Base-by-base conservation (phyloP, 2,888 invertebrate genomes). In the Phania funesta region DNA sequence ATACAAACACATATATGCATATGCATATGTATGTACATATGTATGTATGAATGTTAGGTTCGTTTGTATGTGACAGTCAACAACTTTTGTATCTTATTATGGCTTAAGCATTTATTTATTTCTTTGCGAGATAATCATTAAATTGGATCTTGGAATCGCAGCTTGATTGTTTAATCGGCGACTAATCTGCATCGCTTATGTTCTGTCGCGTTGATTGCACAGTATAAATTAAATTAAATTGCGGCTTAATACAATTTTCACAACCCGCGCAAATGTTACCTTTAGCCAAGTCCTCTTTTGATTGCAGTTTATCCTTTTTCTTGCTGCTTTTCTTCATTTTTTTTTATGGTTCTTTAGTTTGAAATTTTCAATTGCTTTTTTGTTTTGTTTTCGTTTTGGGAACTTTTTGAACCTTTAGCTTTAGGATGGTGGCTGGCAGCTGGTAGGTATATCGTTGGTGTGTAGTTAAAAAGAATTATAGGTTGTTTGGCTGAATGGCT, bases 221-320 rank as follows among this genome's bases (percentile, higher is more conserved):
- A 74, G 83, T 79, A 85, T 85, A 85, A 85, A 85, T 85, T 84
- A 85, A 85, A 85, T 83, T 83, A 84, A 85, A 85, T 85, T 85
- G 78, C 50, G 80, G 79, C 78, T 82, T 80, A 84, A 80, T 81
- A 46, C 74, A 79, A 73, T 78, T 78, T 76, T 65, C 62, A 71
- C 80, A 81, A 76, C 80, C 76, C 80, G 80, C 76, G 80, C 80
- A 80, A 70, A 68, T 76, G 24, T 52, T 60, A 64, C 22, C 44
- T 32, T 79, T 38, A 64, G 46, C 54, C 44, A 58, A 48, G 68
- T 75, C 74, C 35, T 58, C 64, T 64, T 64, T 22, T 41, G 54
- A 50, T 65, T 41, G 52, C 24, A 44, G 24, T 46, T 32, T 18
- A 7, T 54, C 44, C 5, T 48, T 67, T 24, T 54, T 52, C 5